Conservation (phyloP, 92 coral and sea anemone species). For the Zoanthus sansibaricus region DNA sequence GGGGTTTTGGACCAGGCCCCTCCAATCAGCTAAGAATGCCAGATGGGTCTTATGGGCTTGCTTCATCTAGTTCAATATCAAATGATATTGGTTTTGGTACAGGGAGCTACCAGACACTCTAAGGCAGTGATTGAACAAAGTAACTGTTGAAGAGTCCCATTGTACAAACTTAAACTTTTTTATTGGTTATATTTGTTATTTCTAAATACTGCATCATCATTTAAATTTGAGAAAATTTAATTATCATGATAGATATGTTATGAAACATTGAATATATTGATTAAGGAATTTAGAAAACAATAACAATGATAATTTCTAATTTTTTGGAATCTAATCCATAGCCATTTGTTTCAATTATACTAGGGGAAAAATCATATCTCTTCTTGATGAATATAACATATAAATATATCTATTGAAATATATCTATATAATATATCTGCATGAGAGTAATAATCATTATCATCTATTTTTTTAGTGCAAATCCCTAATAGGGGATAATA, state of each 20-base stretch:
- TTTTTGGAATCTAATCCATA: constrained; percentile 19
- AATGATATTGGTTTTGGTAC: constrained; percentile 41
- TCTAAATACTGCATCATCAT: constrained; percentile 8
- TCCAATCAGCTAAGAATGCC: constrained; percentile 32
- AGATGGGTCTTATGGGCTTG: constrained; percentile 42
- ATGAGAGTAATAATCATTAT: too few relatives aligned
- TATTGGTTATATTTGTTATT: constrained; percentile 9
- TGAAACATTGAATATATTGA: background rate
- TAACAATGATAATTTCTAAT: constrained; percentile 1
- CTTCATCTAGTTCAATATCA: constrained; percentile 28
- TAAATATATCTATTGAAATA: constrained; percentile 13
- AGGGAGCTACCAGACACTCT: constrained; percentile 45
- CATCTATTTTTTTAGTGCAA: too few relatives aligned
- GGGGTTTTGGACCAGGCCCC: constrained; percentile 28
- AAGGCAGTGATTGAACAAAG: constrained; percentile 34
- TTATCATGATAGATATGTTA: background rate
- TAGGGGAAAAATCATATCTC: constrained; percentile 4
- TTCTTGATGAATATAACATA: constrained; percentile 1
- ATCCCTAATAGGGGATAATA: too few relatives aligned
- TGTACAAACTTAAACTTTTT: background rate
- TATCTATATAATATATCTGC: constrained; percentile 30
- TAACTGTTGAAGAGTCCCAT: constrained; percentile 4
- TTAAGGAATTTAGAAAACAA: background rate
- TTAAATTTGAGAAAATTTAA: constrained; percentile 6
- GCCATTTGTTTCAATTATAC: background rate